Evolutionary conservation across 2,113 vertebrate genomes (phyloP).

Genomic region (Cochlearius cochlearius): DNA sequence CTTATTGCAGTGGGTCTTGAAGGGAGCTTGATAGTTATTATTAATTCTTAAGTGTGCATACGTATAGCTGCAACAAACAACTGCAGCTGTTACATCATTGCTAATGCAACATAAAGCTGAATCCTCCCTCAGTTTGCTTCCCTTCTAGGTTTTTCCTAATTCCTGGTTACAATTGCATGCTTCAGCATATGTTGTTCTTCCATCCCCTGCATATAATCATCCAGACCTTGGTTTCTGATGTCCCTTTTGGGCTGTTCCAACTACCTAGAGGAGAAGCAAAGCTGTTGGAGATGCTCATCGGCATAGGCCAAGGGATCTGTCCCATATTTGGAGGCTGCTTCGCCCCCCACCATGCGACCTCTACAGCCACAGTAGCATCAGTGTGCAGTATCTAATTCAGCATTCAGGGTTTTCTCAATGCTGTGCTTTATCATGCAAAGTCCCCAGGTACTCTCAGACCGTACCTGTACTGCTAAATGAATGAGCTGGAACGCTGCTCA

Average conservation of each 20-base stretch:
- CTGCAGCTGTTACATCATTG: not conserved
- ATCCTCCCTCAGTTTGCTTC: not conserved
- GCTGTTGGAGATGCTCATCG: not conserved
- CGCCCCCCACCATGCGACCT: not conserved
- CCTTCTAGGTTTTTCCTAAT: not conserved
- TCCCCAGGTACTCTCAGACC: not conserved
- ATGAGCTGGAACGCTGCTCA: not conserved
- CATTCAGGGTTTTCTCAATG: not conserved
- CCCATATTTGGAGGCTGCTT: not conserved
- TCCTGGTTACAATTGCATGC: not conserved
- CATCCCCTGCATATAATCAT: not conserved
- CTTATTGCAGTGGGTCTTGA: constrained; percentile 18
- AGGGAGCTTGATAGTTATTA: constrained; percentile 44
- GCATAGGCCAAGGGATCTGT: not conserved
- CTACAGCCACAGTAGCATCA: not conserved
- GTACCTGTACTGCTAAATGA: not conserved
- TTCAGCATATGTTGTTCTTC: not conserved
- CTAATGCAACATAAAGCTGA: not conserved
- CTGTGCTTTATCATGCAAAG: not conserved
- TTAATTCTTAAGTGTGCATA: constrained; percentile 20
- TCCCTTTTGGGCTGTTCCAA: not conserved
- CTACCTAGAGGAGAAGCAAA: not conserved
- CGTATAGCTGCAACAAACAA: not conserved
- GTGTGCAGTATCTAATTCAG: not conserved
- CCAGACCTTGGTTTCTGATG: not conserved